A percentile compares a stretch with the other conserved stretches of the same genome.
These are phyloP conservation scores for Tretioscincus oriximinensis DNA, from an alignment of 2,113 vertebrate species.

Conservation along the genomic window DNA sequence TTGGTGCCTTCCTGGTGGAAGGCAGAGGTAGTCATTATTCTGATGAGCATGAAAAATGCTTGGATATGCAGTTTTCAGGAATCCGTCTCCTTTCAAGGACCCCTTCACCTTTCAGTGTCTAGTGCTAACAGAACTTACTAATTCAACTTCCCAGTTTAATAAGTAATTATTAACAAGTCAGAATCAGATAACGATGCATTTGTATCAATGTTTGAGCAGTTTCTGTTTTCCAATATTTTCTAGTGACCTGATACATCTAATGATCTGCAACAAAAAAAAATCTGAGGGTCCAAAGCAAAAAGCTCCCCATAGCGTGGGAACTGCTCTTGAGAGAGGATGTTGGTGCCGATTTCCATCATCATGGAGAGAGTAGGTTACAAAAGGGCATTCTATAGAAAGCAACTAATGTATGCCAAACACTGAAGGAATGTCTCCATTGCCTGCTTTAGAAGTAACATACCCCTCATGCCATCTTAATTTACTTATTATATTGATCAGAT, in stretches of 20 bases:
- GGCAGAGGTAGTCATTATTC: no score
- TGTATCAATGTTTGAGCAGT: not conserved
- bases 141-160: no score
- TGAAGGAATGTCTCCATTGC: conserved; percentile 57
- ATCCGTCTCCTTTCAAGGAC: no score
- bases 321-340: conserved; percentile 27
- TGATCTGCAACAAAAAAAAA: conserved; percentile 24
- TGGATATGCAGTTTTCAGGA: no score
- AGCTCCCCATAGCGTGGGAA: conserved; percentile 59
- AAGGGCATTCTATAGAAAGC: conserved; percentile 62
- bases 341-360: conserved; percentile 63
- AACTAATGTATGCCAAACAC: conserved; percentile 18
- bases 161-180: not conserved
- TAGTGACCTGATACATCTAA: not conserved
- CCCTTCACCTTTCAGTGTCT: no score
- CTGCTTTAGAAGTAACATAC: conserved; percentile 48
- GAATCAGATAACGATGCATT: not conserved
- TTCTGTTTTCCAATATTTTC: not conserved
- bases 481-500: conserved; percentile 28
- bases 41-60: no score
- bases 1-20: no score
- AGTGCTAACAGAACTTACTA: no score
- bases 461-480: conserved; percentile 28
- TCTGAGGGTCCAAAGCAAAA: not conserved
- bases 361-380: conserved; percentile 44